Percentiles rank a stretch among this genome's conserved stretches.
These are phyloP conservation scores for Fringilla coelebs DNA, from an alignment of 2,797 vertebrate genomes.

Conservation along the genomic window DNA sequence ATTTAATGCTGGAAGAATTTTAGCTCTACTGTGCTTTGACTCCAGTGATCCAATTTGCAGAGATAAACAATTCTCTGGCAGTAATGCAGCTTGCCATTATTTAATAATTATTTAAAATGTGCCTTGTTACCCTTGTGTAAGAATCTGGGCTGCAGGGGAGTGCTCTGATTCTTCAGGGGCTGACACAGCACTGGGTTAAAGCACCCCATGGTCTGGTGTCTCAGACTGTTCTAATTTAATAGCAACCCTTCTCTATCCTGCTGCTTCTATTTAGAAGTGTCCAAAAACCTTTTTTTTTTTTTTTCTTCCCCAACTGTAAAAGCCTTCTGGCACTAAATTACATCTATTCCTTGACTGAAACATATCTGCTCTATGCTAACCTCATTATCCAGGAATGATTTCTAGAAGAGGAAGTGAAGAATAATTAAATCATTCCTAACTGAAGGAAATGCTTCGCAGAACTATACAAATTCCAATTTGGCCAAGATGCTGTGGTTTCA, in stretches of 20 bases:
- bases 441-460: constrained; percentile 68
- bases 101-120: constrained; percentile 7
- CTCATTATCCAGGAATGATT: constrained; percentile 66
- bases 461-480: constrained; percentile 64
- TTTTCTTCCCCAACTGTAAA: neutral
- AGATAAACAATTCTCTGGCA: constrained; percentile 32
- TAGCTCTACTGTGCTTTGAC: neutral
- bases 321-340: constrained; percentile 61
- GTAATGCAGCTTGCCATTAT: neutral
- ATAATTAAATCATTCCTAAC: constrained; percentile 69
- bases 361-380: constrained; percentile 64
- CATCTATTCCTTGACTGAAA: constrained; percentile 58
- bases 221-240: neutral
- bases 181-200: neutral
- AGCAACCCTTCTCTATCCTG: neutral
- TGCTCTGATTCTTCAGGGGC: neutral
- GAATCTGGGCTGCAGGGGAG: neutral
- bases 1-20: neutral
- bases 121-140: neutral
- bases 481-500: constrained; percentile 49
- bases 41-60: constrained; percentile 22
- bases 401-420: constrained; percentile 63
- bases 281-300: neutral
- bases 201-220: neutral
- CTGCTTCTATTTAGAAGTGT: constrained; percentile 33